Evolutionary conservation across 2,797 vertebrate genomes (phyloP).

Genomic region (Neosilurus hyrtlii): DNA sequence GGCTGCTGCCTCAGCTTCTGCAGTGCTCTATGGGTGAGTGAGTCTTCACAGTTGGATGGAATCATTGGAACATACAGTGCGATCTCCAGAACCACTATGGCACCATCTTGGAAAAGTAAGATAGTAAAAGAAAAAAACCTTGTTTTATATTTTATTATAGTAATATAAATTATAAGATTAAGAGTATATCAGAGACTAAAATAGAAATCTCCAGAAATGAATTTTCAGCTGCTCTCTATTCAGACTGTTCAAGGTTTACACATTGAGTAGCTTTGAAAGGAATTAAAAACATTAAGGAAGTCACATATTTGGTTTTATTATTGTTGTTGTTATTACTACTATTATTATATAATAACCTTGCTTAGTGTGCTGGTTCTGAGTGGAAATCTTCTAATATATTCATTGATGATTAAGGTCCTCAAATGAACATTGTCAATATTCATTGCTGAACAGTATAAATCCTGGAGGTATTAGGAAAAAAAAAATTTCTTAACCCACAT

Average conservation of each 20-base stretch:
- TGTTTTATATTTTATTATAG: background rate
- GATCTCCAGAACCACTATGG: constrained; percentile 36
- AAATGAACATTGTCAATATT: background rate
- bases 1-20: constrained; percentile 44
- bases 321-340: background rate
- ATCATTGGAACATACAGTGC: constrained; percentile 16
- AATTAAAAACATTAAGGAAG: background rate
- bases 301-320: background rate
- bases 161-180: background rate
- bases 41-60: constrained; percentile 35
- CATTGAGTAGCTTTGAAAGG: background rate
- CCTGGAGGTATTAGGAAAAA: background rate
- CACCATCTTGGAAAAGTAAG: constrained; percentile 41
- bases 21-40: constrained; percentile 15
- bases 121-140: background rate
- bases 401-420: background rate
- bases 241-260: background rate
- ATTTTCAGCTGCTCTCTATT: background rate
- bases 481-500: background rate
- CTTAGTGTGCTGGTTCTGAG: background rate
- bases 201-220: background rate
- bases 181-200: no score
- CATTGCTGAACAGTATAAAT: background rate
- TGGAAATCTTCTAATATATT: background rate
- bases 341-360: background rate